Base-by-base conservation (phyloP, 2,797 vertebrate genomes). In the Sebastiscus albofasciatus region DNA sequence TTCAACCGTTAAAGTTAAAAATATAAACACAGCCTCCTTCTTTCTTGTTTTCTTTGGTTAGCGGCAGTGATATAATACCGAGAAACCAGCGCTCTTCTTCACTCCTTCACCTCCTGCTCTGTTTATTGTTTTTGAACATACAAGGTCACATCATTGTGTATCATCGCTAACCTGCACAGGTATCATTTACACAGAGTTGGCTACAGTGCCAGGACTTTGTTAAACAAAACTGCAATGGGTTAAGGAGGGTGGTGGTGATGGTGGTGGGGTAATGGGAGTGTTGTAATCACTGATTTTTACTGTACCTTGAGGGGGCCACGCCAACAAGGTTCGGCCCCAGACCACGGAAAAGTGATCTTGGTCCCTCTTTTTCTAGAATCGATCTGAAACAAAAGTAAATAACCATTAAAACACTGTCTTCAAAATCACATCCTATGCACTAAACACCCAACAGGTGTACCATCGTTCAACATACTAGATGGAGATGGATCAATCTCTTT, bases 321-420 rank as follows among this genome's bases (percentile, higher is more conserved):
- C 98, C 99, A 79, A 99, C 97, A 77, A 99, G 95, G 91, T 99
- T 99, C 77, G 99, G 99, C 87, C 99, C 99, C 91, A 99, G 89
- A 65, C 98, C 98, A 83, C 99, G 95, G 89, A 99, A 99, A 4
- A 99, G 97, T 22, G 99, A 99, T 94, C 95, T 96, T 93, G 98
- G 97, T 90, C 99, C 98, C 90, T 99, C 99, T 92, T 99, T 99
- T 95, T 99, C 97, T 81, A 99, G 95, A 92, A 99, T 99, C 18
- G 98, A 98, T 90, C 98, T 99, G 90, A 90, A 95, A 92, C 76
- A 75, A 84, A 87, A 74, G 6, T 16, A 79, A 82, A 75, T 12
- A 71, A 80, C 33, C 3, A 61, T 68, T 6, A 80, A 76, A 69
- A 78, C 20, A 31, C 12, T 0, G 5, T 55, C 22, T 24, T 22